phyloP scores from a whole-genome alignment of 2,797 vertebrate species.

The Halcyon leucocephala region DNA sequence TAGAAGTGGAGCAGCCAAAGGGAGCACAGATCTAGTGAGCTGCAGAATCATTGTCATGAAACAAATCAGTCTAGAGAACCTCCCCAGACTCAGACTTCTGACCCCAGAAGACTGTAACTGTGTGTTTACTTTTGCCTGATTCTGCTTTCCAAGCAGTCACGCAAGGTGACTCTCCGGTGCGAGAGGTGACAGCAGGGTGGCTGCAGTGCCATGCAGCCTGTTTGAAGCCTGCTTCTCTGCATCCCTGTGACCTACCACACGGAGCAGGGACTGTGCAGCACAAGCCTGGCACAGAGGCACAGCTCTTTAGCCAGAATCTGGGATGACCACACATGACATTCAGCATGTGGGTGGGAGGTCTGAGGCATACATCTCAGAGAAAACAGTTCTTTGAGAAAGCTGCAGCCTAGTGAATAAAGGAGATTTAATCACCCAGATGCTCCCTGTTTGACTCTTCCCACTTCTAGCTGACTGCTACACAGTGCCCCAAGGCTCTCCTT shows the following conservation, averaged over 20 bases:
- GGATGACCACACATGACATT: background rate
- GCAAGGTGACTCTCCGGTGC: rapidly evolving
- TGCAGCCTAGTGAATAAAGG: background rate
- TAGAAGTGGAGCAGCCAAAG: background rate
- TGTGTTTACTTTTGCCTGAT: background rate
- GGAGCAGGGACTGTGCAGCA: rapidly evolving
- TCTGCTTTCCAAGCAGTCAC: background rate
- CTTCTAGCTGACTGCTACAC: background rate
- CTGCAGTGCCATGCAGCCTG: background rate
- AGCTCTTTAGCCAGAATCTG: background rate
- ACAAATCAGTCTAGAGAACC: background rate
- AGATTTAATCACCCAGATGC: background rate
- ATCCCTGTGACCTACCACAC: background rate
- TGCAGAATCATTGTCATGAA: rapidly evolving
- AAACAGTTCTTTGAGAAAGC: background rate
- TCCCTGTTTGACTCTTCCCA: background rate
- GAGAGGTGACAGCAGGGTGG: background rate
- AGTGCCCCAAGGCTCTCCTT: background rate
- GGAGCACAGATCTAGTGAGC: background rate
- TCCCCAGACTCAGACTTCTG: background rate
- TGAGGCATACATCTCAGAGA: rapidly evolving
- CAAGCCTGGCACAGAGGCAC: rapidly evolving
- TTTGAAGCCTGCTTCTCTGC: background rate
- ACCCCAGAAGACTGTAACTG: background rate
- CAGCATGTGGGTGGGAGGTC: rapidly evolving